These are phyloP conservation scores for Ganaspis sp. DNA, from an alignment of 1,140 invertebrate genomes.

Conservation along the genomic window DNA sequence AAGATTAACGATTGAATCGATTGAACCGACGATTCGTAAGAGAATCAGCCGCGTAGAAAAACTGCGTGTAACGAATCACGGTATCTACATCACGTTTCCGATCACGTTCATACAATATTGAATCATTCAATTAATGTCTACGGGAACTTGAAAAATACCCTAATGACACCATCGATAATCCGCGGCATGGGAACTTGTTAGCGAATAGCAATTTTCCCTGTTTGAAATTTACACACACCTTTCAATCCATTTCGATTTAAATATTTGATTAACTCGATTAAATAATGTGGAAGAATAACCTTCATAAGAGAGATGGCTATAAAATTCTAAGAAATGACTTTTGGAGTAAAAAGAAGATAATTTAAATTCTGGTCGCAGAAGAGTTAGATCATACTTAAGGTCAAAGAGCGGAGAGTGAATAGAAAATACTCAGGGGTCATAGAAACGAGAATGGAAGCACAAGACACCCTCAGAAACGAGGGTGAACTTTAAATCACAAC, in stretches of 20 bases:
- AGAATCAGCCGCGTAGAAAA: slow-evolving; percentile 49
- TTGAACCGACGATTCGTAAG: too few species aligned
- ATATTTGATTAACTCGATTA: neutral
- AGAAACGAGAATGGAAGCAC: slow-evolving; percentile 18
- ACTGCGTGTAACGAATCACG: slow-evolving; percentile 62
- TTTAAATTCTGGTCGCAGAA: neutral
- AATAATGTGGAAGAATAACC: neutral
- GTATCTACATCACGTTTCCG: slow-evolving; percentile 60
- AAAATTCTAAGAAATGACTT: neutral
- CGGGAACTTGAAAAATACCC: slow-evolving; percentile 49
- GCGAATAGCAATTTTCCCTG: neutral
- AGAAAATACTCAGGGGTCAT: slow-evolving; percentile 23
- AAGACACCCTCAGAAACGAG: slow-evolving; percentile 34
- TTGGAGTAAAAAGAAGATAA: neutral
- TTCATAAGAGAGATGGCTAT: neutral
- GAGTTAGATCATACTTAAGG: slow-evolving; percentile 28
- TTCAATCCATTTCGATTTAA: neutral
- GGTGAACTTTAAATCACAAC: slow-evolving; percentile 52
- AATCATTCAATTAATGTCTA: slow-evolving; percentile 63
- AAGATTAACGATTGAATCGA: neutral
- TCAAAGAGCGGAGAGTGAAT: slow-evolving; percentile 20
- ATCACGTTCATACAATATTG: slow-evolving; percentile 70
- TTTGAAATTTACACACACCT: neutral
- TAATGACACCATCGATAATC: slow-evolving; percentile 53
- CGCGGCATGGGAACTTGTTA: neutral